Evolutionary conservation across 2,113 vertebrate species (phyloP), one percentile per base, ranked within the genome.

Genomic region (Pica pica): DNA sequence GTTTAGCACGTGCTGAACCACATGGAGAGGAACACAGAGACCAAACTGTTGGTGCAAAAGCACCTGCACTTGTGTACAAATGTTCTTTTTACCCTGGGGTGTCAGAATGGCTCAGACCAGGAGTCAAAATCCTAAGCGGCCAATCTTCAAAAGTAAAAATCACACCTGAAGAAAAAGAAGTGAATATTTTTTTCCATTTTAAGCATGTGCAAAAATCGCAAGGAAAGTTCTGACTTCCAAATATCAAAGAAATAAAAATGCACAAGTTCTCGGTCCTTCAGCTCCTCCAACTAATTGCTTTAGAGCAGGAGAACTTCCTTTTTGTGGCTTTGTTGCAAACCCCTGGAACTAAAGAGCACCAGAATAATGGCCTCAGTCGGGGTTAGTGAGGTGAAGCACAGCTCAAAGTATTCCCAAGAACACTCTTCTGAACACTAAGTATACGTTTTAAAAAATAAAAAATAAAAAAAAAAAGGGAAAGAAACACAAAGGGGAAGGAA

Each of bases 341-440:
- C 90, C 77, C 90, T 95, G 88, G 90, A 96, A 94, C 95, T 92
- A 70, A 93, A 94, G 88, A 94, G 83, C 71, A 92, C 77, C 75
- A 94, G 93, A 96, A 95, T 93, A 96, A 95, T 94, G 93, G 96
- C 84, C 91, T 96, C 87, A 93, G 87, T 37, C 1, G 2, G 92
- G 95, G 95, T 95, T 96, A 97, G 95, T 94, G 89, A 95, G 89
- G 84, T 94, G 96, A 97, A 90, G 52, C 9, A 9, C 90, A 87
- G 92, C 94, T 96, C 95, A 96, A 94, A 95, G 93, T 94, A 80
- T 77, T 83, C 71, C 91, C 0, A 1, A 84, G 89, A 96, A 92
- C 74, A 92, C 75, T 91, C 91, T 94, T 82, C 93, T 89, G 91
- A 96, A 71, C 94, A 76, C 39, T 64, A 90, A 69, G 80, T 74